phyloP scores from a whole-genome alignment of 2,888 invertebrate species.

The Eupithecia inturbata region DNA sequence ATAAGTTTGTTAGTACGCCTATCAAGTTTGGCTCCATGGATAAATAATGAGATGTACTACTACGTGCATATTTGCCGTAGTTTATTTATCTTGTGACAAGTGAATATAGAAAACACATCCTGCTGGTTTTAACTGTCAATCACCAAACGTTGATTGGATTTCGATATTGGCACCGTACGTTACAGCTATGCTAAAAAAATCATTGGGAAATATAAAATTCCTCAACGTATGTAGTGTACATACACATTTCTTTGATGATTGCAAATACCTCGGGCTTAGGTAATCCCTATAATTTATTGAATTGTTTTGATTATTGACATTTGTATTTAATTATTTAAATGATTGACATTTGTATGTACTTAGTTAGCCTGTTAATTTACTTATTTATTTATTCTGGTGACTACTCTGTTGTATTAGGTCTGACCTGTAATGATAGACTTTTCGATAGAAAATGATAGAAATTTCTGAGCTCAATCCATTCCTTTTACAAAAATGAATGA shows the following conservation, averaged over 20 bases:
- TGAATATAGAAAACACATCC: conserved; percentile 55
- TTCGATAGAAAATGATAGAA: too few species aligned
- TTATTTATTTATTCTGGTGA: too few species aligned
- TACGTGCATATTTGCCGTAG: conserved; percentile 11
- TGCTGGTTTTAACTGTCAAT: conserved; percentile 68
- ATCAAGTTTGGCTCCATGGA: background rate
- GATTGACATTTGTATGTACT: too few species aligned
- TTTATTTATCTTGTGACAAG: conserved; percentile 41
- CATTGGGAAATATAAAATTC: conserved; percentile 18
- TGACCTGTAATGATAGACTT: too few species aligned
- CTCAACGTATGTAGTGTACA: background rate
- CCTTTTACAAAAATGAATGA: too few species aligned
- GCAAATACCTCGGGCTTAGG: too few species aligned
- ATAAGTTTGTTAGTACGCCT: background rate
- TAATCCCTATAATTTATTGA: too few species aligned
- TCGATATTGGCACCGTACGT: conserved; percentile 61
- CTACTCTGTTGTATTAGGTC: too few species aligned
- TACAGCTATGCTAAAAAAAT: conserved; percentile 24
- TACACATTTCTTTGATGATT: conserved; percentile 1
- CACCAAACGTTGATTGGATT: conserved; percentile 76
- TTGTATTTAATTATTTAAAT: too few species aligned
- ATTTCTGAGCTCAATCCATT: too few species aligned
- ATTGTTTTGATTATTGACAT: too few species aligned
- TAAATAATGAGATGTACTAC: background rate
- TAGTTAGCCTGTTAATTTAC: too few species aligned